These are phyloP conservation scores for Falco naumanni DNA, from an alignment of 2,797 vertebrate genomes.

Conservation along the genomic window DNA sequence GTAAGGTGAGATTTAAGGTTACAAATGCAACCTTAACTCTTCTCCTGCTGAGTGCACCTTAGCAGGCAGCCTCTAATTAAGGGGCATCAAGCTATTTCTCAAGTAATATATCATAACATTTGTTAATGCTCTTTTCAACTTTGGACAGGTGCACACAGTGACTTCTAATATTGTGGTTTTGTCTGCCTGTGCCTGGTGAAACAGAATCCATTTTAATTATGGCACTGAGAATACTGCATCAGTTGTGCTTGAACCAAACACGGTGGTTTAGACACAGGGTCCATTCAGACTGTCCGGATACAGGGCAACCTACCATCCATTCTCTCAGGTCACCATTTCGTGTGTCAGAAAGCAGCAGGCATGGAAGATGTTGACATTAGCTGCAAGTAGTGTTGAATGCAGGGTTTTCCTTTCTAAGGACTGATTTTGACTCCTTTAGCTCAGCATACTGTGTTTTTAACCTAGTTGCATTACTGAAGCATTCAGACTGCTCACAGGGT, in stretches of 20 bases:
- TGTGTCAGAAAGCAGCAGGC: background rate
- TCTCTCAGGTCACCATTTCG: background rate
- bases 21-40: slow-evolving; percentile 54
- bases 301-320: background rate
- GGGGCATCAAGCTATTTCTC: slow-evolving; percentile 13
- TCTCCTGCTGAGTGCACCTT: slow-evolving; percentile 47
- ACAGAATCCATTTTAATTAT: background rate
- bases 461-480: background rate
- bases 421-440: background rate
- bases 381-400: background rate
- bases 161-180: background rate
- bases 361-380: background rate
- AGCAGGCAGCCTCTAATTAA: slow-evolving; percentile 58
- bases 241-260: background rate
- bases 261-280: background rate
- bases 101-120: background rate
- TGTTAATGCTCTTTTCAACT: background rate
- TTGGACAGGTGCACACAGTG: background rate
- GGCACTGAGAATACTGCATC: background rate
- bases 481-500: background rate
- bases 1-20: slow-evolving; percentile 61
- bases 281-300: background rate
- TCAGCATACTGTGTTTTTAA: background rate
- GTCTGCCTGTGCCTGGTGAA: background rate
- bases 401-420: background rate